Evolutionary conservation across 2,113 vertebrate species (phyloP).

Genomic region (Onychorhynchus coronatus): DNA sequence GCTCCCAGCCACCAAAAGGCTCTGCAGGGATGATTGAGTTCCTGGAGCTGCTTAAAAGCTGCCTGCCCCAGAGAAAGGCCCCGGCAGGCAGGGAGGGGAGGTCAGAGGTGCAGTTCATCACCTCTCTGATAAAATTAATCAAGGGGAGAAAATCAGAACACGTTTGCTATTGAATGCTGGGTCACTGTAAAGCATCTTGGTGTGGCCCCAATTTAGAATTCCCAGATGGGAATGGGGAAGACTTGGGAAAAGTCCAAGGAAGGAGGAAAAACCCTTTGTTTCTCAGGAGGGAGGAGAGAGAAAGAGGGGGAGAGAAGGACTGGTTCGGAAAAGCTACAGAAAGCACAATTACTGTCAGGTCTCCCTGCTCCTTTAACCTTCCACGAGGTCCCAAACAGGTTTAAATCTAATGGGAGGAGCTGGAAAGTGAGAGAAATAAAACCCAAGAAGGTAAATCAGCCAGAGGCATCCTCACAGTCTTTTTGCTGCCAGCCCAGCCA

Average conservation of each 20-base stretch:
- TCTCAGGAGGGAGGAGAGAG: neutral
- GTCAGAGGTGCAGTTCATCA: constrained; percentile 46
- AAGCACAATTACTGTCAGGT: neutral
- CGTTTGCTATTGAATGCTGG: neutral
- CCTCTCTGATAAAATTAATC: constrained; percentile 48
- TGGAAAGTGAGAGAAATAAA: neutral
- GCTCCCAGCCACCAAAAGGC: neutral
- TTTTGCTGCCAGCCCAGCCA: neutral
- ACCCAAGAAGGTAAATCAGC: neutral
- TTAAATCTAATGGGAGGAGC: neutral
- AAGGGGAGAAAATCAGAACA: constrained; percentile 22
- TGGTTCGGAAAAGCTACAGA: neutral
- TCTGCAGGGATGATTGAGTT: constrained; percentile 14
- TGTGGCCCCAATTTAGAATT: neutral
- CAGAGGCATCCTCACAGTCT: neutral
- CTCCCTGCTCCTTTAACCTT: neutral
- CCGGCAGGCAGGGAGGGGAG: constrained; percentile 16
- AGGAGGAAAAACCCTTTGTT: neutral
- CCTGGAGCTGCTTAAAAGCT: constrained; percentile 9
- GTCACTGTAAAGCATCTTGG: neutral
- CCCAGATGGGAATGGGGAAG: neutral
- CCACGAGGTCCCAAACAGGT: neutral
- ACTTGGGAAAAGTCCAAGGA: neutral
- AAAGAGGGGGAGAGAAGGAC: neutral
- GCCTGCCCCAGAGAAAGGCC: neutral